phyloP scores from a whole-genome alignment of 2,797 vertebrate genomes.

The Sciurus vulgaris region DNA sequence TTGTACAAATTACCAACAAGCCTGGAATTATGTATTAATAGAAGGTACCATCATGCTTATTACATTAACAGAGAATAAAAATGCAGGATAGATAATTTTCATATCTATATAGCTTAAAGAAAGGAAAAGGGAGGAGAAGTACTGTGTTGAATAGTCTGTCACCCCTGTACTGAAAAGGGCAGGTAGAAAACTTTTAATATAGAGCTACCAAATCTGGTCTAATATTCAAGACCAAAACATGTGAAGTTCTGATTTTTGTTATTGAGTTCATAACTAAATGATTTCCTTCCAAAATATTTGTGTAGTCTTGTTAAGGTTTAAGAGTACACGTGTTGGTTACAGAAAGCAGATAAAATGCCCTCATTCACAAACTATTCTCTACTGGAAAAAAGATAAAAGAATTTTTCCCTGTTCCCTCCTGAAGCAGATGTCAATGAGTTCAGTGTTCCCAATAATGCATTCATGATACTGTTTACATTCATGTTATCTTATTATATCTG shows the following conservation, averaged over 20 bases:
- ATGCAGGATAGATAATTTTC: constrained; percentile 93
- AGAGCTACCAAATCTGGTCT: constrained; percentile 85
- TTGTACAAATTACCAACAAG: constrained; percentile 91
- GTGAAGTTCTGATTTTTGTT: constrained; percentile 86
- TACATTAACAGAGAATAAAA: constrained; percentile 93
- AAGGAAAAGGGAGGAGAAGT: constrained; percentile 83
- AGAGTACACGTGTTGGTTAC: constrained; percentile 91
- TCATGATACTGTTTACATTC: constrained; percentile 61
- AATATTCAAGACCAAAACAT: constrained; percentile 73
- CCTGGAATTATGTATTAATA: constrained; percentile 95
- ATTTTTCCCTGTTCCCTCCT: constrained; percentile 87
- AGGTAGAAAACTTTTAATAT: constrained; percentile 87
- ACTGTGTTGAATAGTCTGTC: constrained; percentile 89
- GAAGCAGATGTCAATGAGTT: constrained; percentile 91
- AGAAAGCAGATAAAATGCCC: constrained; percentile 92
- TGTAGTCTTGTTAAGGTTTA: constrained; percentile 91
- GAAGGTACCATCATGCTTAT: constrained; percentile 99
- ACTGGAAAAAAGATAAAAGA: constrained; percentile 85
- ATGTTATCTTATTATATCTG: neutral
- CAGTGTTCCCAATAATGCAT: constrained; percentile 95
- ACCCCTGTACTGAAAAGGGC: constrained; percentile 90
- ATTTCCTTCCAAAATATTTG: constrained; percentile 87
- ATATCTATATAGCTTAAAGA: constrained; percentile 93
- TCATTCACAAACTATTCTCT: constrained; percentile 88
- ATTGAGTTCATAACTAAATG: constrained; percentile 87